Evolutionary conservation across 2,113 vertebrate species (phyloP).

Genomic region (Cottus gobio): DNA sequence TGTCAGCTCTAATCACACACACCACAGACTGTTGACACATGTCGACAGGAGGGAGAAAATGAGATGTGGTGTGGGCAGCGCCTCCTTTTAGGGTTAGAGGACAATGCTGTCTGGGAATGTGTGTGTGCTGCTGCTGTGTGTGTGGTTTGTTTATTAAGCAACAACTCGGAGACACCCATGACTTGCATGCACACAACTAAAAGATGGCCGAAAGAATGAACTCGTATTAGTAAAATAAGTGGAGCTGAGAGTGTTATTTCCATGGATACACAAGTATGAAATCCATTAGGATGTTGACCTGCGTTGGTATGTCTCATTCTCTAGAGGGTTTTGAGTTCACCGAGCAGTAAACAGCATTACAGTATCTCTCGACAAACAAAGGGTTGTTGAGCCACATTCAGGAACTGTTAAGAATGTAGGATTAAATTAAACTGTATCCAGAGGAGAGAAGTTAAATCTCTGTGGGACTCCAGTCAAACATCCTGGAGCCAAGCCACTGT

Average conservation of each 20-base stretch:
- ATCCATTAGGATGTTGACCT: conserved; percentile 26
- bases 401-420: background rate
- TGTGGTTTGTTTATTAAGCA: background rate
- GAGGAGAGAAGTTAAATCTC: background rate
- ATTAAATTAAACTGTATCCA: conserved; percentile 3
- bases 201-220: background rate
- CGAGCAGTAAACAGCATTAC: conserved; percentile 23
- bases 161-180: background rate
- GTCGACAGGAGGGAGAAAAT: conserved; percentile 17
- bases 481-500: conserved; percentile 21
- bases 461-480: conserved; percentile 16
- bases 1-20: conserved; percentile 27
- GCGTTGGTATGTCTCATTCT: conserved; percentile 32
- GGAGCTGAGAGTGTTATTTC: conserved; percentile 19
- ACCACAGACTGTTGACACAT: background rate
- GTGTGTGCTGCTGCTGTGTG: background rate
- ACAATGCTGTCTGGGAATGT: conserved; percentile 6
- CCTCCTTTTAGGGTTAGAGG: background rate
- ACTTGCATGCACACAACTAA: background rate
- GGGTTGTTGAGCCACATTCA: background rate
- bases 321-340: conserved; percentile 30
- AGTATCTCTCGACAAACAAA: conserved; percentile 23
- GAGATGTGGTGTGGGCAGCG: background rate
- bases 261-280: conserved; percentile 44
- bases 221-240: background rate